Base-by-base conservation (phyloP, 2,888 invertebrate species). In the Melinaea marsaeus region DNA sequence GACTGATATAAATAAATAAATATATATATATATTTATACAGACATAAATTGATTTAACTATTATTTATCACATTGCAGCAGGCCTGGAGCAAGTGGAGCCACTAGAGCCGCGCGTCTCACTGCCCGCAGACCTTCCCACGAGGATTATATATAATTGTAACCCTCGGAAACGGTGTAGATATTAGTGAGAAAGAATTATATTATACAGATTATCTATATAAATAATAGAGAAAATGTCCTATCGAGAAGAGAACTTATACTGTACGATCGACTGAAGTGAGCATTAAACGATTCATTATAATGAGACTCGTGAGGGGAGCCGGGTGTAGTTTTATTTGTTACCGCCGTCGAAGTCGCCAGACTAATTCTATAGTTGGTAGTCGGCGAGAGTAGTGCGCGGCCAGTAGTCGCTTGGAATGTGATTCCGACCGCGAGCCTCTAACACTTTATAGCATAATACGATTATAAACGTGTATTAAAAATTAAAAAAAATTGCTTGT, bases 401-500 rank as follows among this genome's bases (percentile, higher is more conserved):
- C 72, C 60, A 57, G 70, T 74, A 78, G 77, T 85, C 84, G 83
- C 80, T 22, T 22, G 88, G 89, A 85, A 89, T 89, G 83, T 83
- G 84, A 90, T 89, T 86, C 89, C 87, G 78, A 73, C 81, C 80
- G 79, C 74, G 75, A 79, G 76, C 78, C 69, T 73, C 76, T 79
- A 80, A 78, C 78, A 79, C 76, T 76, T 22, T 85, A 87, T 91
- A 92, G 92, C 92, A 92, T 92, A 92, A 86, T 87, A 88, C 81
- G 83, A 85, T 80, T 83, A 84, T 79, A 79, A 86, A 87, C 83
- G 87, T 89, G 90, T 90, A 90, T 87, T 93, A 91, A 92, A 92
- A 22, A 22, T 22, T 22, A 22, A 22, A 22, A 22, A 92, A 92
- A 93, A 86, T 93, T 93, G 93, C 94, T 94, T 94, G 93, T 93